Evolutionary conservation across 2,797 vertebrate genomes (phyloP).

Genomic region (Siniperca undulata): DNA sequence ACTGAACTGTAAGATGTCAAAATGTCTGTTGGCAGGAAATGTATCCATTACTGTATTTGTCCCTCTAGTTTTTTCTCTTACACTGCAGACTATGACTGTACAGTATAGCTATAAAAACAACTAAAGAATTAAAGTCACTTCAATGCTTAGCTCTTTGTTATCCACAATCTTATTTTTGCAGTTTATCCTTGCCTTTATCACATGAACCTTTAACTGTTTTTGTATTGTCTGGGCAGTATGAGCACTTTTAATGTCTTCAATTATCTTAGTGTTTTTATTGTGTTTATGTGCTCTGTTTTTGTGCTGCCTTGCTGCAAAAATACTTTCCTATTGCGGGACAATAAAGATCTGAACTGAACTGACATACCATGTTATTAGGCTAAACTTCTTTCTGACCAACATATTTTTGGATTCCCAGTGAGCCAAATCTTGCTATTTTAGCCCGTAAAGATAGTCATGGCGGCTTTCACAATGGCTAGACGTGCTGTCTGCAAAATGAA

Average conservation of each 20-base stretch:
- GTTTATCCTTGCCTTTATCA: neutral
- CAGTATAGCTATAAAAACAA: neutral
- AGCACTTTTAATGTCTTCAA: neutral
- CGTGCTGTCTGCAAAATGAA: conserved; percentile 9
- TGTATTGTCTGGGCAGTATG: neutral
- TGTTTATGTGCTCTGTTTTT: neutral
- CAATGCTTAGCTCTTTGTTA: neutral
- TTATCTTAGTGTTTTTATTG: neutral
- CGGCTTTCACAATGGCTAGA: conserved; percentile 11
- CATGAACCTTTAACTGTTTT: neutral
- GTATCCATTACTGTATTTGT: neutral
- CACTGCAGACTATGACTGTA: neutral
- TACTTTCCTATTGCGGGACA: neutral
- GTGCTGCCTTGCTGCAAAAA: neutral
- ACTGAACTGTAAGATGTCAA: conserved; percentile 7
- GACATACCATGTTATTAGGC: conserved; percentile 5
- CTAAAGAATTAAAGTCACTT: neutral
- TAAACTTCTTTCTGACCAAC: conserved; percentile 27
- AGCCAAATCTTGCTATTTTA: conserved; percentile 17
- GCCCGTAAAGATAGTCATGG: neutral
- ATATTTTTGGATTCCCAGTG: conserved; percentile 17
- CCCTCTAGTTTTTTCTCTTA: neutral
- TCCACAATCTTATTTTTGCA: neutral
- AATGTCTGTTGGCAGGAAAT: neutral
- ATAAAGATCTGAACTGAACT: neutral